Evolutionary conservation across 1,140 invertebrate species (phyloP), one percentile per base, ranked within the genome.

Genomic region (Lethrus apterus): DNA sequence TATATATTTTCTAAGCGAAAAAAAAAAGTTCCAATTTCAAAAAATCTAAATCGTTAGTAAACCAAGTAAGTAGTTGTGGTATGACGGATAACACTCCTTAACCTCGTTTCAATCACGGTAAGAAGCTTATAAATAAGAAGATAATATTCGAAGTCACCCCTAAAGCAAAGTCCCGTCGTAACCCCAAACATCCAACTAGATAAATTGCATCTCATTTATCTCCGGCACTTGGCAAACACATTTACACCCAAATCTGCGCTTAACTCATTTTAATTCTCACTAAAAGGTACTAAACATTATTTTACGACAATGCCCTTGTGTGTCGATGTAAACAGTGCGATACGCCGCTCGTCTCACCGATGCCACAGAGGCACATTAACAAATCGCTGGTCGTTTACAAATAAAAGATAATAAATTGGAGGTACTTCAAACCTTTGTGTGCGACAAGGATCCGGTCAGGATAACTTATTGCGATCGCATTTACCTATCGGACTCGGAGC

Each of bases 341-440:
- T 8, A 24, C 14, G 41, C 45, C 29, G 17, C 13, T 38, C 36
- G 40, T 47, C 36, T 52, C 24, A 46, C 26, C 34, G 44, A 43
- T 38, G 50, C 33, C 45, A 50, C 44, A 44, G 49, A 51, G 45
- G 48, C 52, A 44, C 29, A 52, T 50, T 51, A 50, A 58, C 56
- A 58, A 56, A 58, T 58, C 38, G 51, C 43, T 48, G 48, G 51
- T 51, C 54, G 46, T 58, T 58, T 52, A 53, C 49, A 47, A 54
- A 56, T 58, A 58, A 58, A 58, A 56, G 56, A 54, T 52, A 44
- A 58, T 58, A 58, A 54, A 58, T 58, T 56, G 56, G 49, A 30
- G 42, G 51, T 54, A 52, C 56, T 58, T 21, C 49, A 48, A 49
- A 41, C 41, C 47, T 44, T 52, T 49, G 44, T 49, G 35, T 47